phyloP scores from a whole-genome alignment of 1,140 invertebrate genomes.

The Chrysopa pallens region DNA sequence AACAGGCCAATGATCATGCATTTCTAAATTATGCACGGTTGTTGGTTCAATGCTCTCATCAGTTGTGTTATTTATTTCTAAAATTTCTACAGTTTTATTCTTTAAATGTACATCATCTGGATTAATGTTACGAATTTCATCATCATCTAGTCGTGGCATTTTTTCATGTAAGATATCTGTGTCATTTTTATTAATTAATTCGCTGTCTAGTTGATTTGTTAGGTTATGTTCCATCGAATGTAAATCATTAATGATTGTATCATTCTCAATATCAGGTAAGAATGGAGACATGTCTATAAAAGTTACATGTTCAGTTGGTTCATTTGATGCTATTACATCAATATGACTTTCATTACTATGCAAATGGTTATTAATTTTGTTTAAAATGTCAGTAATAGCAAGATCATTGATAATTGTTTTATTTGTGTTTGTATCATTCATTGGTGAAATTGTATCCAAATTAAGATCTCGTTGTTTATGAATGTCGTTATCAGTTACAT shows the following conservation, averaged over 20 bases:
- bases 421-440: too few species aligned
- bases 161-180: conserved; percentile 7
- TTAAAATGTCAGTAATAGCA: too few species aligned
- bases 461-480: too few species aligned
- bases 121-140: conserved; percentile 21
- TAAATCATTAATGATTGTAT: conserved; percentile 30
- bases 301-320: too few species aligned
- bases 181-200: conserved; percentile 9
- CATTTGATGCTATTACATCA: too few species aligned
- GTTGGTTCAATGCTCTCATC: conserved; percentile 2
- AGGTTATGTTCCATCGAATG: conserved; percentile 15
- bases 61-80: conserved; percentile 19
- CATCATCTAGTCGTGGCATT: conserved; percentile 17
- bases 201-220: background rate
- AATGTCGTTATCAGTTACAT: too few species aligned
- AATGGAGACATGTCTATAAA: conserved; percentile 42
- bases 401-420: too few species aligned
- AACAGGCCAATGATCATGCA: background rate
- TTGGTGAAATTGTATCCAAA: too few species aligned
- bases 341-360: too few species aligned
- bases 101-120: conserved; percentile 12
- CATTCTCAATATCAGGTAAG: conserved; percentile 38
- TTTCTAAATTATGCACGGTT: too few species aligned
- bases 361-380: too few species aligned
- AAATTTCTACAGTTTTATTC: conserved; percentile 14